Evolutionary conservation across 92 coral and sea anemone genomes (phyloP).

Genomic region (Phymanthus crucifer): DNA sequence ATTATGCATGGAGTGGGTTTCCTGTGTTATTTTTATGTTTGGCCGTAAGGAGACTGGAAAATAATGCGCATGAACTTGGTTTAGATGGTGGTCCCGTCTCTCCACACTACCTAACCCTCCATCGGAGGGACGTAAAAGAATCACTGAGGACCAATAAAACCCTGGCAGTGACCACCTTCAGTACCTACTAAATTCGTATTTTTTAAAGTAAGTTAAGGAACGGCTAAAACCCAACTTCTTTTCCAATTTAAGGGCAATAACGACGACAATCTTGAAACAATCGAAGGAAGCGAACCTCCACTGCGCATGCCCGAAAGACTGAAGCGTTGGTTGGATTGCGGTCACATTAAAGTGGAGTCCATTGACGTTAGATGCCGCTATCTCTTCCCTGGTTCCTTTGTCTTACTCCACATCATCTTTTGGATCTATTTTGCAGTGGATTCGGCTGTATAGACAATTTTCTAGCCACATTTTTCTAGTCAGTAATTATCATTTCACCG

Average conservation of each 20-base stretch:
- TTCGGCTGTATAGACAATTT: conserved; percentile 13
- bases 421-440: conserved; percentile 60
- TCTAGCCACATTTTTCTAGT: neutral
- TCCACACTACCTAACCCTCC: no score
- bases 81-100: no score
- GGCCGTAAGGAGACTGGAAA: no score
- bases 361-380: conserved; percentile 60
- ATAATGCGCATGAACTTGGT: no score
- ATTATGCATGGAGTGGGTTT: no score
- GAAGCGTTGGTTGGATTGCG: neutral
- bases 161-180: no score
- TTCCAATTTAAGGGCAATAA: neutral
- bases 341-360: conserved; percentile 50
- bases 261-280: conserved; percentile 4
- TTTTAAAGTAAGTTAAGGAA: no score
- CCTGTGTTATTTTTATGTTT: no score
- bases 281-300: conserved; percentile 4
- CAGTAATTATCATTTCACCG: neutral
- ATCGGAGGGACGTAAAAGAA: no score
- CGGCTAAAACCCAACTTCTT: neutral
- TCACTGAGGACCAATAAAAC: no score
- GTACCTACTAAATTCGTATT: no score
- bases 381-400: conserved; percentile 62
- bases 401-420: conserved; percentile 54
- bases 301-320: conserved; percentile 1